Conservation (phyloP, 2,888 invertebrate species). For the Drosophila cracens region DNA sequence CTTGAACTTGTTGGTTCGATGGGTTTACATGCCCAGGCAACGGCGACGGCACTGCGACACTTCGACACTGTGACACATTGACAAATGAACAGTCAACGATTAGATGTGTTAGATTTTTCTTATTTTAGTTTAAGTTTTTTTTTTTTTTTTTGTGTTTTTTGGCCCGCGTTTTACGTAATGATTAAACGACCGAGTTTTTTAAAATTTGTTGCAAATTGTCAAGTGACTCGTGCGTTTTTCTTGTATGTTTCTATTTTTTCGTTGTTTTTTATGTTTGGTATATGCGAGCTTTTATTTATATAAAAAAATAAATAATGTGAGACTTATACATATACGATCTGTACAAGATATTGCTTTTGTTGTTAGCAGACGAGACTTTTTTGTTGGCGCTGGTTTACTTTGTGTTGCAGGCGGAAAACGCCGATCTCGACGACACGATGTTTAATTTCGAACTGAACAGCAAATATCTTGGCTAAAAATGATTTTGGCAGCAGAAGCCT, state of each 20-base stretch:
- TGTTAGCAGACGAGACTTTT: slow-evolving; percentile 42
- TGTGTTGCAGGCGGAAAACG: slow-evolving; percentile 38
- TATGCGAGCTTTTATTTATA: slow-evolving; percentile 70
- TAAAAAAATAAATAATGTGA: slow-evolving; percentile 43
- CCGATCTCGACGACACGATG: slow-evolving; percentile 68
- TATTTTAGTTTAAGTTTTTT: slow-evolving; percentile 10
- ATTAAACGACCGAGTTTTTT: slow-evolving; percentile 73
- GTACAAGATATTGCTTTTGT: slow-evolving; percentile 52
- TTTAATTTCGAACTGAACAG: slow-evolving; percentile 74
- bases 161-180: slow-evolving; percentile 71
- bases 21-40: slow-evolving; percentile 51
- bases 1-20: slow-evolving; percentile 65
- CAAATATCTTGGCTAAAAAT: slow-evolving; percentile 68
- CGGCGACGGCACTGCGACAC: slow-evolving; percentile 26
- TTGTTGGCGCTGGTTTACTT: slow-evolving; percentile 30
- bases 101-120: slow-evolving; percentile 27
- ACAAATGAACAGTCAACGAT: slow-evolving; percentile 51
- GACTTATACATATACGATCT: slow-evolving; percentile 52
- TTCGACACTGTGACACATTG: slow-evolving; percentile 64
- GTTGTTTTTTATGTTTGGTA: slow-evolving; percentile 45
- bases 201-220: slow-evolving; percentile 76
- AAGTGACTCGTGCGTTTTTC: slow-evolving; percentile 42
- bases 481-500: slow-evolving; percentile 62
- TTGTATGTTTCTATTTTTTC: slow-evolving; percentile 14
- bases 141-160: slow-evolving; percentile 23